phyloP scores from a whole-genome alignment of 1,140 invertebrate genomes.

The Papilio aristodemus region DNA sequence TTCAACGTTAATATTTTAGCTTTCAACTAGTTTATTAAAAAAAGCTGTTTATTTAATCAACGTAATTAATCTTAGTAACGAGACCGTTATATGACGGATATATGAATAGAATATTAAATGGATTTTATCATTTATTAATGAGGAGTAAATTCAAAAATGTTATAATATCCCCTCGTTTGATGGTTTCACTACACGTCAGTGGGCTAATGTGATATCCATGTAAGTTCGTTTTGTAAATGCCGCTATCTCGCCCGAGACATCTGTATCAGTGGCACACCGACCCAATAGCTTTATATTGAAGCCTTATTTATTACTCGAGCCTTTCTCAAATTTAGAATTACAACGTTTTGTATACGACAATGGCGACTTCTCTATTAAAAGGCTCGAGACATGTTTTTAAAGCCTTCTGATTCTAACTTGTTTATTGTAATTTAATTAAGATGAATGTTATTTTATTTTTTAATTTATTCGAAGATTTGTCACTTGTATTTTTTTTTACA shows the following conservation, averaged over 20 bases:
- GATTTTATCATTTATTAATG: conserved; percentile 29
- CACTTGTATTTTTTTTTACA: background rate
- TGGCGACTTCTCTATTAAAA: conserved; percentile 46
- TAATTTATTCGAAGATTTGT: background rate
- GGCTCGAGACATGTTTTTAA: conserved; percentile 30
- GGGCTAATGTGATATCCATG: conserved; percentile 76
- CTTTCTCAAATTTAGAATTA: conserved; percentile 65
- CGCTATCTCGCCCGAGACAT: conserved; percentile 71
- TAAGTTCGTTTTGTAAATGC: conserved; percentile 65
- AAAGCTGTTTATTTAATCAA: background rate
- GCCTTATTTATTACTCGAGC: conserved; percentile 70
- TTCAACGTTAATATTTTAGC: background rate
- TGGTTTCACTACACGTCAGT: conserved; percentile 54
- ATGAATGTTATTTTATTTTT: background rate
- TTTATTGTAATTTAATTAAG: conserved; percentile 1
- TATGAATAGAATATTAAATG: conserved; percentile 13
- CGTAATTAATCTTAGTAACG: conserved; percentile 12
- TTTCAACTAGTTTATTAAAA: background rate
- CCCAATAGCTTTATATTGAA: conserved; percentile 71
- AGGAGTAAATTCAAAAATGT: conserved; percentile 10
- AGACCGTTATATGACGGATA: conserved; percentile 5
- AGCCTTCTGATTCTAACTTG: background rate
- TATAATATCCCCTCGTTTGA: conserved; percentile 41
- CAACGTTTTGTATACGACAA: conserved; percentile 57
- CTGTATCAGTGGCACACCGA: conserved; percentile 74